These are phyloP conservation scores for Microtus richardsoni DNA, from an alignment of 2,113 vertebrate genomes.

Conservation along the genomic window DNA sequence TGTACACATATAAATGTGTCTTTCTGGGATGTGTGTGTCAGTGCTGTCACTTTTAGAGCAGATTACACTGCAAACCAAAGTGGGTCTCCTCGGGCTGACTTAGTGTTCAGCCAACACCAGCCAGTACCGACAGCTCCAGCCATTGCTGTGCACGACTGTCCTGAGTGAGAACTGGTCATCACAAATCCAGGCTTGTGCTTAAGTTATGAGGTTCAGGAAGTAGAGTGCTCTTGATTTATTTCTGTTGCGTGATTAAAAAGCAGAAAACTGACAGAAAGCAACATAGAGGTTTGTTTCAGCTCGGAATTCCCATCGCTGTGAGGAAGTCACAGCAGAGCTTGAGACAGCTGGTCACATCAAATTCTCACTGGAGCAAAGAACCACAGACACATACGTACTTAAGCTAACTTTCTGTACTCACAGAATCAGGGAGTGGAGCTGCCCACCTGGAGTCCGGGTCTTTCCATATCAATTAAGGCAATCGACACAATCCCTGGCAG, in stretches of 20 bases:
- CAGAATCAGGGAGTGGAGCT: not conserved
- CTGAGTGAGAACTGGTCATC: not conserved
- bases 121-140: not conserved
- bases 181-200: not conserved
- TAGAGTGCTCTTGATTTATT: not conserved
- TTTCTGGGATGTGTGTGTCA: not conserved
- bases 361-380: too few relatives aligned
- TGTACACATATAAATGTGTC: not conserved
- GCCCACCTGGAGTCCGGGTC: not conserved
- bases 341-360: too few relatives aligned
- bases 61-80: not conserved
- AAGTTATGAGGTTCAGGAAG: not conserved
- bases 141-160: accelerated
- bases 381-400: too few relatives aligned
- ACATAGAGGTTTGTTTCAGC: not conserved
- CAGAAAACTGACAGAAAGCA: not conserved
- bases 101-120: not conserved
- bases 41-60: not conserved
- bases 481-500: not conserved
- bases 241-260: not conserved
- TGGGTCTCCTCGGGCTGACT: not conserved
- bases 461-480: not conserved
- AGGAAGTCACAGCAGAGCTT: not conserved
- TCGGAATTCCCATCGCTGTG: not conserved
- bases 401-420: not conserved